Evolutionary conservation across 2,797 vertebrate species (phyloP).

Genomic region (Ambastaia sidthimunki): DNA sequence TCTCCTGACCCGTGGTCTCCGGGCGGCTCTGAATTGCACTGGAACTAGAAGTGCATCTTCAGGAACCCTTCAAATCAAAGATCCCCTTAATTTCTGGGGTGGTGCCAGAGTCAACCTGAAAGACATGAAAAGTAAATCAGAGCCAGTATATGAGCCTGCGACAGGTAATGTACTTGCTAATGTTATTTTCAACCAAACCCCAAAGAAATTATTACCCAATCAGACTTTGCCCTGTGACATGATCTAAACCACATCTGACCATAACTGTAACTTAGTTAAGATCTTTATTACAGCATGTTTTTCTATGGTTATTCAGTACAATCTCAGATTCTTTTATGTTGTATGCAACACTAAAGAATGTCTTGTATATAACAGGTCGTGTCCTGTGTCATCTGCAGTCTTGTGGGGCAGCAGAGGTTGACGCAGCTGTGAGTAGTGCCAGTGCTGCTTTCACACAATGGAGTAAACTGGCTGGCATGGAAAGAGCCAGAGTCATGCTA

Average conservation of each 20-base stretch:
- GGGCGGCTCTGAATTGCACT: conserved; percentile 33
- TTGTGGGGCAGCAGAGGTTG: conserved; percentile 85
- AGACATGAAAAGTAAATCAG: conserved; percentile 66
- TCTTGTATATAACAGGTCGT: conserved; percentile 75
- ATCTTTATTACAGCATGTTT: no score
- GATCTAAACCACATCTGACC: conserved; percentile 7
- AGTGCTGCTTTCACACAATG: conserved; percentile 85
- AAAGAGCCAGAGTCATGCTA: conserved; percentile 86
- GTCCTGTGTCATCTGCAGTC: conserved; percentile 84
- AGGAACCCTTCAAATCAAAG: conserved; percentile 74
- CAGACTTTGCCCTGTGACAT: conserved; percentile 36
- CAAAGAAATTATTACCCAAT: neutral
- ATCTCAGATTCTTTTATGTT: neutral
- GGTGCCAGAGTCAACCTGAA: conserved; percentile 77
- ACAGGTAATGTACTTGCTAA: conserved; percentile 77
- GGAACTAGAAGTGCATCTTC: conserved; percentile 74
- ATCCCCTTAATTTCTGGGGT: conserved; percentile 89
- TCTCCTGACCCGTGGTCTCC: conserved; percentile 28
- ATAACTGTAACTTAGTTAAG: neutral
- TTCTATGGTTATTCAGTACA: neutral
- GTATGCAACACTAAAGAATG: neutral
- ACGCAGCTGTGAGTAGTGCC: conserved; percentile 85
- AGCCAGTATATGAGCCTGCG: conserved; percentile 88
- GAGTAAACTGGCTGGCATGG: conserved; percentile 92
- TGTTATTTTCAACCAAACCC: neutral